Conservation (phyloP, 2,888 invertebrate species). For the Philopedon plagiatum region DNA sequence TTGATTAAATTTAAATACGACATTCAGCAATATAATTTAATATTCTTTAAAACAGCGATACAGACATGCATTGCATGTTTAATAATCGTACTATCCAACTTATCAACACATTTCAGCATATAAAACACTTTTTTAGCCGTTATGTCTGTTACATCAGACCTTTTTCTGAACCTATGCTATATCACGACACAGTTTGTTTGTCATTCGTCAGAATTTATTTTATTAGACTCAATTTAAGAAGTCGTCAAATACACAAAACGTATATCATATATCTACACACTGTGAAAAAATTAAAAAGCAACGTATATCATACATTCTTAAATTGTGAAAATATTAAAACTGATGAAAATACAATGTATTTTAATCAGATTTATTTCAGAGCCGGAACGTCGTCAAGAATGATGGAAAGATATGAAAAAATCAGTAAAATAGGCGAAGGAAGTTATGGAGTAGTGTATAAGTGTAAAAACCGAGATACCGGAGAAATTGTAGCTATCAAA, state of each 20-base stretch:
- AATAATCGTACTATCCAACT: background rate
- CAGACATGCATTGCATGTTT: background rate
- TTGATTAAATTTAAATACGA: slow-evolving; percentile 4
- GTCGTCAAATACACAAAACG: too few species aligned
- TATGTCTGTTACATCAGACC: background rate
- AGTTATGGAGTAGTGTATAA: slow-evolving; percentile 97
- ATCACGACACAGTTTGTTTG: background rate
- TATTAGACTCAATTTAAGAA: too few species aligned
- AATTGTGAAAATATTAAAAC: too few species aligned
- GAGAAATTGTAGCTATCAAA: slow-evolving; percentile 95
- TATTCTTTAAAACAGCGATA: background rate
- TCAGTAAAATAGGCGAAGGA: slow-evolving; percentile 95
- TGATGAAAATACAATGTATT: background rate
- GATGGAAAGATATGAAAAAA: slow-evolving; percentile 96
- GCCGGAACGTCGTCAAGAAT: slow-evolving; percentile 87
- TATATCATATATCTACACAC: too few species aligned
- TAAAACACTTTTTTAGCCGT: background rate
- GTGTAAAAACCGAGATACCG: slow-evolving; percentile 94
- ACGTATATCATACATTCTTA: too few species aligned
- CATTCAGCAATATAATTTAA: background rate
- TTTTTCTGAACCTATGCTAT: background rate
- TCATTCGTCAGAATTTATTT: too few species aligned
- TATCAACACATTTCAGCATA: background rate
- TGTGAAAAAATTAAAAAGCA: too few species aligned
- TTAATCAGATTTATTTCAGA: slow-evolving; percentile 69